Evolutionary conservation across 37 sponge, comb jelly and placozoan genomes (phyloP).

Genomic region (Trichoplax adhaerens): DNA sequence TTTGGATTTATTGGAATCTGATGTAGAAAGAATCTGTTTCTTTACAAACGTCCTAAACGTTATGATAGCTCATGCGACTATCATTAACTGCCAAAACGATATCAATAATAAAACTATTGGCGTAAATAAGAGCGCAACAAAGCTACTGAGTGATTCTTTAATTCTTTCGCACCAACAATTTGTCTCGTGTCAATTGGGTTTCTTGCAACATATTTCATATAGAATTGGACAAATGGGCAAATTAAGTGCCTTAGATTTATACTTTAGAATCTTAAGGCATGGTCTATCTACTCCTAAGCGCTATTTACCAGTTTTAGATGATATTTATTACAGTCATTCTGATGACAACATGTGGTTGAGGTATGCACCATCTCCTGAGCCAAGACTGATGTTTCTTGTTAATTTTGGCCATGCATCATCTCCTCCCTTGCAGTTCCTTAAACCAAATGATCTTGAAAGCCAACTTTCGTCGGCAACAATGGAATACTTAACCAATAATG

Average conservation of each 20-base stretch:
- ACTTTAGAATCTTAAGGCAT: not conserved
- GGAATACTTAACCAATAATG: conserved; percentile 5
- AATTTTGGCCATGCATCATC: not conserved
- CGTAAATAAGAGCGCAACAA: conserved; percentile 1
- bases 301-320: no score
- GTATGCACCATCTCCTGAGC: not conserved
- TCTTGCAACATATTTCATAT: conserved; percentile 24
- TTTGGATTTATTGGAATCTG: conserved; percentile 18
- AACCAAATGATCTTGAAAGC: conserved; percentile 13
- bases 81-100: not conserved
- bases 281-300: not conserved
- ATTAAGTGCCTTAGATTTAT: conserved; percentile 8
- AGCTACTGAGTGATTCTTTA: not conserved
- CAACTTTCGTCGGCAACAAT: conserved; percentile 11
- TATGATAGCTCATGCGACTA: conserved; percentile 32
- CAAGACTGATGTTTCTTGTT: not conserved
- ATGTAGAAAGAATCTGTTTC: conserved; percentile 34
- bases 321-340: no score
- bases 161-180: not conserved
- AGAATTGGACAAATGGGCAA: conserved; percentile 48
- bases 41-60: conserved; percentile 54
- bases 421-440: conserved; percentile 1
- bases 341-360: no score
- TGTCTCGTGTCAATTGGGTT: conserved; percentile 4
- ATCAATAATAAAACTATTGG: not conserved